Evolutionary conservation across 1,140 invertebrate genomes (phyloP).

Genomic region (Goniozus legneri): DNA sequence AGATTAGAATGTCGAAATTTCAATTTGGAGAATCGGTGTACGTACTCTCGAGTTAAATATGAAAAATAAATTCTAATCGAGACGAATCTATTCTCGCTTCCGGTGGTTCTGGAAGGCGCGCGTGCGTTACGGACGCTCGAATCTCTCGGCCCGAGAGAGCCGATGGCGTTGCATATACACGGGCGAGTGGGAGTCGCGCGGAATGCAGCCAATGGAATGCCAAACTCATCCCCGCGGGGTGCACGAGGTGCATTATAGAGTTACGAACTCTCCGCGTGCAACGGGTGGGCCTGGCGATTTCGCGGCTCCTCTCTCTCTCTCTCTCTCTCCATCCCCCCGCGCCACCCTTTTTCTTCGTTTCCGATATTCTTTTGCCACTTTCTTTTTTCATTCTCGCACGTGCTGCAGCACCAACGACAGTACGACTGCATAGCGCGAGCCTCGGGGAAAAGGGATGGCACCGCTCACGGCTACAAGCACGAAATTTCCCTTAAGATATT

Average conservation of each 20-base stretch:
- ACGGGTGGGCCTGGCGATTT: constrained; percentile 26
- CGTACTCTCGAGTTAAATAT: too few relatives aligned
- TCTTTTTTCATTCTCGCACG: constrained; percentile 18
- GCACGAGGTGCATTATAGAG: constrained; percentile 27
- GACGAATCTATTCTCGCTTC: too few relatives aligned
- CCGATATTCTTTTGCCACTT: background rate
- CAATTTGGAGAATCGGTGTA: too few relatives aligned
- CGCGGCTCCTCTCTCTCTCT: constrained; percentile 4
- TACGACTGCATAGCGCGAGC: background rate
- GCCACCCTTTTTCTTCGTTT: background rate
- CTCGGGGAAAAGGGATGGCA: background rate
- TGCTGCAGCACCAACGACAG: constrained; percentile 13
- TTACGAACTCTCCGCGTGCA: constrained; percentile 29
- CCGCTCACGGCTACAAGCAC: background rate
- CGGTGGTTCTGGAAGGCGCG: too few relatives aligned
- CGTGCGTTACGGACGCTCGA: too few relatives aligned
- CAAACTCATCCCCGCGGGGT: constrained; percentile 22
- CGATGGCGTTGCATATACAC: too few relatives aligned
- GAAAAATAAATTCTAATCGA: too few relatives aligned
- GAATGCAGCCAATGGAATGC: constrained; percentile 31
- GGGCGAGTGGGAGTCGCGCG: constrained; percentile 24
- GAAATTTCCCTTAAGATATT: constrained; percentile 3
- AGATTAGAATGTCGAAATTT: too few relatives aligned
- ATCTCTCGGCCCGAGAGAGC: too few relatives aligned
- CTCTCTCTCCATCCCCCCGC: background rate